phyloP scores from a whole-genome alignment of 2,888 invertebrate genomes.

The Cenopis cana region DNA sequence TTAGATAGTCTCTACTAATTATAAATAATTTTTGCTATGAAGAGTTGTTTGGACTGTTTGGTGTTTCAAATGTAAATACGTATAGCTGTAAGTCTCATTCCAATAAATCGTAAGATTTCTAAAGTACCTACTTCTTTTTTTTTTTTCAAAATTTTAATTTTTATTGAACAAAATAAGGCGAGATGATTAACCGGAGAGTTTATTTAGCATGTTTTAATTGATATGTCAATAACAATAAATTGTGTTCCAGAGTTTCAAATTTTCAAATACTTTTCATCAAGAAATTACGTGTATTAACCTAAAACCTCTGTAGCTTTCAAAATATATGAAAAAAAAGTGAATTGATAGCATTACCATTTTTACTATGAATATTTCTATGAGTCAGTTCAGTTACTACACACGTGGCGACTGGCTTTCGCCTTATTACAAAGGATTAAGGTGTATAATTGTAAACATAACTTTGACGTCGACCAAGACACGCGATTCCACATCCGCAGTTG shows the following conservation, averaged over 20 bases:
- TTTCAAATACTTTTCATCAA: not conserved
- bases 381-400: slow-evolving; percentile 5
- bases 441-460: too few relatives aligned
- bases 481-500: slow-evolving; percentile 23
- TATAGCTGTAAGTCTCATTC: slow-evolving; percentile 38
- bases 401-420: not conserved
- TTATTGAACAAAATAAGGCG: not conserved
- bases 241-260: not conserved
- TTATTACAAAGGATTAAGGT: too few relatives aligned
- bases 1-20: not conserved
- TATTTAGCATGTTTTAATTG: not conserved
- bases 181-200: not conserved
- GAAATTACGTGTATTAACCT: not conserved
- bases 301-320: too few relatives aligned
- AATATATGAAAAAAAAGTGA: not conserved
- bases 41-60: not conserved
- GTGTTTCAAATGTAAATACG: slow-evolving; percentile 20
- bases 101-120: slow-evolving; percentile 40
- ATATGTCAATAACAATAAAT: not conserved
- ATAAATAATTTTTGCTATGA: too few relatives aligned
- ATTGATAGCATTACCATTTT: not conserved
- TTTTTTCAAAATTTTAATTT: not conserved
- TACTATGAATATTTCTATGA: slow-evolving; percentile 11
- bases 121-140: too few relatives aligned
- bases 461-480: not conserved